Base-by-base conservation (phyloP, 2,113 vertebrate species). In the Cyprinodon tularosa region DNA sequence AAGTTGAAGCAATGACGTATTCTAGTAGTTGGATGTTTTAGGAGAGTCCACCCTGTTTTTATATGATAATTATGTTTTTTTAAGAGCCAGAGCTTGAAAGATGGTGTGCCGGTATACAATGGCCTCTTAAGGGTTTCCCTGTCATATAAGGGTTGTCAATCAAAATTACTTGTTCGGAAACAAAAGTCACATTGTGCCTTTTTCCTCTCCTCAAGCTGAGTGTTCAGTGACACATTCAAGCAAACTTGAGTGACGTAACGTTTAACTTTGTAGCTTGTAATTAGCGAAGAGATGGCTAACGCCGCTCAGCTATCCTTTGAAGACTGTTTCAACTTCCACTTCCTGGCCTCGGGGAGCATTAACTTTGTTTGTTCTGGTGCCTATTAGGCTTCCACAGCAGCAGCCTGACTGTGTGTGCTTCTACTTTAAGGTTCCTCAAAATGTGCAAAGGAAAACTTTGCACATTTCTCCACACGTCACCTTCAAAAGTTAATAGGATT, bases 321-420 rank as follows among this genome's bases (percentile, higher is more conserved):
- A 90, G 81, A 85, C 80, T 86, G 74, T 87, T 89, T 90, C 71
- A 72, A 79, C 76, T 85, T 90, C 85, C 82, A 73, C 83, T 88
- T 91, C 87, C 87, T 89, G 82, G 66, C 89, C 88, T 85, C 37
- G 0, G 84, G 84, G 67, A 62, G 57, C 80, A 57, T 53, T 73
- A 71, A 84, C 81, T 66, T 72, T 86, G 82, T 87, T 89, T 90
- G 77, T 60, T 90, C 91, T 89, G 83, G 80, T 80, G 81, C 68
- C 81, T 76, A 89, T 89, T 88, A 89, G 77, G 80, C 83, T 60
- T 74, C 50, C 15, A 38, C 82, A 70, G 66, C 77, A 83, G 73
- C 85, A 73, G 20, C 29, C 13, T 78, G 74, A 85, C 66, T 79
- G 72, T 63, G 66, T 76, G 71, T 72, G 36, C 29, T 12, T 65